Base-by-base conservation (phyloP, 2,888 invertebrate species). In the Mythimna vitellina region DNA sequence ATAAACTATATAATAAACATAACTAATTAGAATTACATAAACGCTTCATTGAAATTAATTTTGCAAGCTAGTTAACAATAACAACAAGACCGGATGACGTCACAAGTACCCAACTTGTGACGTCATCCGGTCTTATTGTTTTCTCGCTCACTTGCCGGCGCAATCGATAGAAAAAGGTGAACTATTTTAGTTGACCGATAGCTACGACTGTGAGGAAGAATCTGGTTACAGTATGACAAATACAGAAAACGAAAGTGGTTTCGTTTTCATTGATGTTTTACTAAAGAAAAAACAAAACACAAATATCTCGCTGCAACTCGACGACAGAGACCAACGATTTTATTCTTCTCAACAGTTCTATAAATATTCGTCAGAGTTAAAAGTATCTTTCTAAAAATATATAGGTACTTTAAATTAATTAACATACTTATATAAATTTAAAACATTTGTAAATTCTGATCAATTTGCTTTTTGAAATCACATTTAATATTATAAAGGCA, bases 31-130 rank as follows among this genome's bases (percentile, higher is more conserved):
- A 29, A 69, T 73, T 73, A 64, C 56, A 64, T 67, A 81, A 80
- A 78, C 46, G 22, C 64, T 77, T 66, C 22, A 78, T 63, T 78
- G 68, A 73, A 54, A 56, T 74, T 65, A 10, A 60, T 78, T 78
- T 70, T 81, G 68, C 70, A 78, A 80, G 78, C 78, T 65, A 70
- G 68, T 64, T 68, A 75, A 83, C 58, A 78, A 78, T 78, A 78
- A 73, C 69, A 78, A 78, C 66, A 75, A 75, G 66, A 63, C 22
- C 10, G 5, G 12, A n/a, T 82, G 81, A 82, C 82, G 83, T 82
- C 78, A 74, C 62, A 6, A 69, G 56, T 81, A 81, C 75, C 35
- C 75, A 70, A 75, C 83, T 29, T 29, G 29, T 25, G 25, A 25
- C 25, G 25, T 29, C 29, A 29, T 29, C 29, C 1, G 29, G 2